These are phyloP conservation scores for Aradophagus sp. DNA, from an alignment of 1,140 invertebrate genomes.

Conservation along the genomic window DNA sequence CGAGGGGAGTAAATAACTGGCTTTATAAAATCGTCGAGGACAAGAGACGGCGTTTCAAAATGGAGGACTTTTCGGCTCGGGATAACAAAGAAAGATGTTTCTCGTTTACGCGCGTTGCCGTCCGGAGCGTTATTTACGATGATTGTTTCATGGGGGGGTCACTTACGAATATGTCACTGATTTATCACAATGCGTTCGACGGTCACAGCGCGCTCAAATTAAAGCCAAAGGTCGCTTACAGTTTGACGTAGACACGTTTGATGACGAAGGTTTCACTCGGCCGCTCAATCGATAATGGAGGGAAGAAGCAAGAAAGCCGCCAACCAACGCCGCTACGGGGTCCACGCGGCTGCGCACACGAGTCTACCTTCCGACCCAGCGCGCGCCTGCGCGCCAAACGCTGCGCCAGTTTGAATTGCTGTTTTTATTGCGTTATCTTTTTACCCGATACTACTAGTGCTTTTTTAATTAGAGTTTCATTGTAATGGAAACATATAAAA, in stretches of 20 bases:
- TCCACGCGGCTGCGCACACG: slow-evolving; percentile 1
- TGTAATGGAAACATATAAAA: no score
- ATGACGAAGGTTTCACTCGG: slow-evolving; percentile 25
- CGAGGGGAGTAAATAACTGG: no score
- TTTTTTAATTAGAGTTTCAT: no score
- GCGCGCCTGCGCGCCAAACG: no score
- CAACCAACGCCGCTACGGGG: no score
- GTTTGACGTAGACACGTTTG: slow-evolving; percentile 41
- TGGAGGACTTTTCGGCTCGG: slow-evolving; percentile 30
- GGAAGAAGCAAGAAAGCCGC: no score
- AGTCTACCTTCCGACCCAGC: no score
- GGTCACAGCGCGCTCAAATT: slow-evolving; percentile 45
- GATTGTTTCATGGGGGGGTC: no score
- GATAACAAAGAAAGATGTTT: slow-evolving; percentile 33
- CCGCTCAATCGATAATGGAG: slow-evolving; percentile 32
- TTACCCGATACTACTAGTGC: no score
- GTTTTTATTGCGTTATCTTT: slow-evolving; percentile 4
- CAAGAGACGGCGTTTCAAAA: slow-evolving; percentile 46
- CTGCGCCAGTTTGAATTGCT: neutral
- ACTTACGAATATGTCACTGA: slow-evolving; percentile 49
- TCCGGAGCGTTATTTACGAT: slow-evolving; percentile 20
- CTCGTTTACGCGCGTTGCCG: slow-evolving; percentile 12
- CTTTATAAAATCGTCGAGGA: slow-evolving; percentile 18
- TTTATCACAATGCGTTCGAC: slow-evolving; percentile 42
- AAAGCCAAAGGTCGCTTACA: slow-evolving; percentile 44